Base-by-base conservation (phyloP, 1,140 invertebrate genomes). In the Macrocentrus cingulum region DNA sequence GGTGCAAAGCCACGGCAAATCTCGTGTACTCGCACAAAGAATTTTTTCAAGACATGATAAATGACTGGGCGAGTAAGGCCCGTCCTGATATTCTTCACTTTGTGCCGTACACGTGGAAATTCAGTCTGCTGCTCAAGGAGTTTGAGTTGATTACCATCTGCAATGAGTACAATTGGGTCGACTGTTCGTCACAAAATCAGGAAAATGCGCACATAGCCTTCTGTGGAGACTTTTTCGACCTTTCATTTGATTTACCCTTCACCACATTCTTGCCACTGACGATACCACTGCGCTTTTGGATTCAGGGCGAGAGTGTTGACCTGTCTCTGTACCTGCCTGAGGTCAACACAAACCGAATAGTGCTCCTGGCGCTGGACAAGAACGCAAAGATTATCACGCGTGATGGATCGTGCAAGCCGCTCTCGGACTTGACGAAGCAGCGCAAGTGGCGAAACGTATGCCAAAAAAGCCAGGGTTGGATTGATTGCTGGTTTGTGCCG, bases 141-240 rank as follows among this genome's bases (percentile, higher is more conserved):
- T 98, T 99, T 81, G 96, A 99, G 80, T 81, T 99, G 1, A 85
- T 99, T 0, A 94, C 94, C 39, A 76, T 97, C 6, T 89, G 93
- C 59, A 99, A 99, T 81, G 94, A 99, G 72, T 94, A 94, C 74
- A 99, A 99, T 77, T 99, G 96, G 97, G 92, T 99, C 64, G 97
- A 99, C 77, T 98, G 95, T 66, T 95, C 94, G 42, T 94, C 92
- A 36, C 91, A 93, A 41, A 91, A 92, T 70, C 92, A 95, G 79
- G 95, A 97, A 82, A 98, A 98, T 78, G 91, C 90, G 69, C 92
- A 95, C 70, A 84, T 97, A 54, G 94, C 92, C 0, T 91, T 97
- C 66, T 95, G 93, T 78, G 95, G 95, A 5, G 94, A 97, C 69
- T 84, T 92, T 5, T 89, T 97, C 67, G 94, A 97, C 68, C 81